Conservation (phyloP, 2,113 vertebrate species). For the Gallinago undulata region DNA sequence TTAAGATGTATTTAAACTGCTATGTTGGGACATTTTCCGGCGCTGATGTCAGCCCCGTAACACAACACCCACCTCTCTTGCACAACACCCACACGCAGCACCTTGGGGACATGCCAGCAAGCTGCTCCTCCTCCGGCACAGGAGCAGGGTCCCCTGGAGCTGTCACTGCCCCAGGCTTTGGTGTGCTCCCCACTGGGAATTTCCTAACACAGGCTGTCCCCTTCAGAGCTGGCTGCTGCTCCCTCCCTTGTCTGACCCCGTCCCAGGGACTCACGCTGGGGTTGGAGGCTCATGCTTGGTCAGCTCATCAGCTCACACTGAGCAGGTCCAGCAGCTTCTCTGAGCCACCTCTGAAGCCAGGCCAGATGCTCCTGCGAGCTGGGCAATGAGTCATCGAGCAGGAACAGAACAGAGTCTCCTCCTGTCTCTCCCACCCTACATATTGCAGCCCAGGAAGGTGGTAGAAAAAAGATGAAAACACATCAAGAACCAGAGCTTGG, state of each 20-base stretch:
- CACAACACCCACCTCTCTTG: not conserved
- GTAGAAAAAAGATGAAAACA: not conserved
- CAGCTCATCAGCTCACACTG: not conserved
- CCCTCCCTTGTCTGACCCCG: rapidly evolving
- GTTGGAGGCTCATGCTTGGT: rapidly evolving
- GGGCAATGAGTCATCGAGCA: not conserved
- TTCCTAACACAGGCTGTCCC: too few relatives aligned
- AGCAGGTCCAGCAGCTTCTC: not conserved
- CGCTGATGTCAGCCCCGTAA: not conserved
- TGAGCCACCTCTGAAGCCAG: not conserved
- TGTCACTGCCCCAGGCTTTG: rapidly evolving
- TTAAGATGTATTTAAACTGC: not conserved
- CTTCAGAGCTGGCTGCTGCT: not conserved
- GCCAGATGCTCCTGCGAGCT: not conserved
- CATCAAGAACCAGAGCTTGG: not conserved
- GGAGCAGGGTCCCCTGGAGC: not conserved
- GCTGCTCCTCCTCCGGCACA: not conserved
- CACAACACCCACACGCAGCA: not conserved
- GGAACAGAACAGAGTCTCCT: not conserved
- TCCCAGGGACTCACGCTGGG: not conserved
- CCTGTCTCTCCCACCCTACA: not conserved
- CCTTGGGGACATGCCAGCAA: not conserved
- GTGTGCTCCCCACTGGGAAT: not conserved
- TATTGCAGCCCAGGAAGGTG: not conserved
- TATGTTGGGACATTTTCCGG: not conserved